A percentile compares a stretch with the other conserved stretches of the same genome.
Conservation (phyloP, 2,113 vertebrate genomes). For the Callorhinus ursinus region DNA sequence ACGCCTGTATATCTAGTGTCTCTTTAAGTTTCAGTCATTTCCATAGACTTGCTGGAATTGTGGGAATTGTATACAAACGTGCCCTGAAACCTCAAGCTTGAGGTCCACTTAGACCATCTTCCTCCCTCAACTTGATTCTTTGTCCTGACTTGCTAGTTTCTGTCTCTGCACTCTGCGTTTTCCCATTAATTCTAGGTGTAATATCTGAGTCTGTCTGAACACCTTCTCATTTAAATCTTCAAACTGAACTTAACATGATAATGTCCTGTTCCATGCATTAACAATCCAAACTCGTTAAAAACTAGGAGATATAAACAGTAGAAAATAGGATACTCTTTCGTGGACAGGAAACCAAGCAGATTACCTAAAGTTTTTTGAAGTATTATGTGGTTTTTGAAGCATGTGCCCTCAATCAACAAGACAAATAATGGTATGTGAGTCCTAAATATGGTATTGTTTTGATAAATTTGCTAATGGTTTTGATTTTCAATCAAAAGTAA, state of each 20-base stretch:
- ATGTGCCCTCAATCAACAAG: background rate
- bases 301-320: background rate
- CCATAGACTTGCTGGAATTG: background rate
- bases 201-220: background rate
- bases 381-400: slow-evolving; percentile 18
- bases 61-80: background rate
- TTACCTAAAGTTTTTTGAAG: background rate
- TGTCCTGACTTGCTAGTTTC: background rate
- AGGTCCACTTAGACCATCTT: background rate
- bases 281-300: slow-evolving; percentile 33
- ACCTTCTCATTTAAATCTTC: background rate
- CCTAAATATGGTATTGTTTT: background rate
- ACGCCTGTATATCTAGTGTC: background rate
- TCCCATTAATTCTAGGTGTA: no score
- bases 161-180: background rate
- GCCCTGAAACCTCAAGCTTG: background rate
- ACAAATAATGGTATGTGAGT: background rate
- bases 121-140: background rate
- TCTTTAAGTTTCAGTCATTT: background rate
- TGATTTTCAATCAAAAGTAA: background rate
- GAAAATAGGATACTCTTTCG: background rate
- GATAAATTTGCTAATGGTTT: slow-evolving; percentile 13
- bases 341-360: background rate
- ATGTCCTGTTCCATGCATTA: background rate
- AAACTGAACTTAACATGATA: background rate